Evolutionary conservation across 2,888 invertebrate species (phyloP).

Genomic region (Polia nebulosa): DNA sequence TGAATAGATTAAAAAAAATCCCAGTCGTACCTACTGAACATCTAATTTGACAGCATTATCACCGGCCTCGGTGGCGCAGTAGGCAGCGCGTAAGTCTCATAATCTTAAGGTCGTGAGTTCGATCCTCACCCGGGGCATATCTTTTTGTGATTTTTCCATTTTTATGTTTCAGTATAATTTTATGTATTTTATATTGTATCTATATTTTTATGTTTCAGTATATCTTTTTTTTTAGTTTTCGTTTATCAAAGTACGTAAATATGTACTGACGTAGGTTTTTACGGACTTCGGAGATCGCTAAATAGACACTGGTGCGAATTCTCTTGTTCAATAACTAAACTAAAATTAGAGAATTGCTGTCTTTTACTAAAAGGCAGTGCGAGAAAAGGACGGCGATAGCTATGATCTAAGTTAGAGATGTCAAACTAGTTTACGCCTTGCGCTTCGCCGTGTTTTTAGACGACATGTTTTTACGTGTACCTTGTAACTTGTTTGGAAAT

Average conservation of each 20-base stretch:
- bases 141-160: constrained; percentile 47
- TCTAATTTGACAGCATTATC: background rate
- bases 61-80: constrained; percentile 95
- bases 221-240: constrained; percentile 19
- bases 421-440: too few species aligned
- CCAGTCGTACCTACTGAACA: constrained; percentile 8
- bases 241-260: background rate
- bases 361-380: too few species aligned
- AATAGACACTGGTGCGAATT: background rate
- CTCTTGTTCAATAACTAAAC: too few species aligned
- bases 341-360: too few species aligned
- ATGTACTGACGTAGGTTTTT: background rate
- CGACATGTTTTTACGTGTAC: too few species aligned
- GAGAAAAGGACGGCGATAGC: too few species aligned
- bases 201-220: background rate
- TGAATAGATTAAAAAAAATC: constrained; percentile 6
- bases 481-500: too few species aligned
- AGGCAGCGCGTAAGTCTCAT: constrained; percentile 97
- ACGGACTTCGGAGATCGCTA: background rate
- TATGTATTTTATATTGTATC: too few species aligned
- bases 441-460: too few species aligned
- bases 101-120: constrained; percentile 95
- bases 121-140: constrained; percentile 69
- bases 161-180: background rate
- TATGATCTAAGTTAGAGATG: too few species aligned